Percentiles rank a stretch among this genome's conserved stretches.
These are phyloP conservation scores for Recurvirostra avosetta DNA, from an alignment of 2,113 vertebrate species.

Conservation along the genomic window DNA sequence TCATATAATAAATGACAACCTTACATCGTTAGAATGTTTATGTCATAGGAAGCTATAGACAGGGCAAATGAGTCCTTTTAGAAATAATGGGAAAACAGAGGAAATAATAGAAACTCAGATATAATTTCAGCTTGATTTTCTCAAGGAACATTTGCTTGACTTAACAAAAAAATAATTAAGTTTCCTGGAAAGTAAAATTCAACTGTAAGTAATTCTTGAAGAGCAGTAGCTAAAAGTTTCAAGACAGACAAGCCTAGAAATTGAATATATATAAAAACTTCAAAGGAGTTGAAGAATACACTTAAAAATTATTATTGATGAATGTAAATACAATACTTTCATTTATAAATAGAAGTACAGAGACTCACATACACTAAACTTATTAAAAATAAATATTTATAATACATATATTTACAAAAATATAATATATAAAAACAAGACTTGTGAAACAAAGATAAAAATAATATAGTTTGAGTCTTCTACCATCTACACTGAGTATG, in stretches of 20 bases:
- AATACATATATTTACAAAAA: neutral
- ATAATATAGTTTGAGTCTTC: neutral
- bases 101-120: neutral
- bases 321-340: neutral
- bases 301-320: neutral
- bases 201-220: neutral
- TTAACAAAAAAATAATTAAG: neutral
- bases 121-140: neutral
- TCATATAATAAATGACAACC: neutral
- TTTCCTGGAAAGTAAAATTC: neutral
- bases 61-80: fast-evolving
- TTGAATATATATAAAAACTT: neutral
- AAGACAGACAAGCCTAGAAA: neutral
- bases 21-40: neutral
- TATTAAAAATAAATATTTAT: neutral
- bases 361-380: neutral
- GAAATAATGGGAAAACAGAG: neutral
- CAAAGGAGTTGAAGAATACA: neutral
- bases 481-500: neutral
- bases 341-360: neutral
- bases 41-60: neutral
- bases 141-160: neutral
- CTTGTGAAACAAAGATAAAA: neutral
- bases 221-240: neutral
- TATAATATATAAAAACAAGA: neutral